phyloP scores from a whole-genome alignment of 2,888 invertebrate species.

The Stratiomys singularior region DNA sequence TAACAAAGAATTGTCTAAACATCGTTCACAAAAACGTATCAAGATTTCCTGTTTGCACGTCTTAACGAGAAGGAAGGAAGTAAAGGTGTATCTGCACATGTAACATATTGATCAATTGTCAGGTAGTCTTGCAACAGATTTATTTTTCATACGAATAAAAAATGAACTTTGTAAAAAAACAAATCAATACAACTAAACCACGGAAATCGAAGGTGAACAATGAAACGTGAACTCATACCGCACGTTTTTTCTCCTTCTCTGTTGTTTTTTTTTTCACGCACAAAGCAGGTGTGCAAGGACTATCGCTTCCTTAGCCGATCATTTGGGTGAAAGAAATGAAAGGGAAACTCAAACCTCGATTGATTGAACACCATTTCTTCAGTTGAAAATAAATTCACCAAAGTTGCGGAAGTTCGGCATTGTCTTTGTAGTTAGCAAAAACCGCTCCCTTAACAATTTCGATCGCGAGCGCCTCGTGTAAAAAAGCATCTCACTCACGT shows the following conservation, averaged over 20 bases:
- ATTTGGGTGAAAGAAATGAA: background rate
- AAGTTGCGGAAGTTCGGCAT: background rate
- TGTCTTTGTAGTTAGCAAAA: conserved; percentile 1
- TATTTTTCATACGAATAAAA: background rate
- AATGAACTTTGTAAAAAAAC: background rate
- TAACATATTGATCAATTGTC: background rate
- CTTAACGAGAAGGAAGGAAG: background rate
- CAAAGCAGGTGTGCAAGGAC: background rate
- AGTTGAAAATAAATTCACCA: background rate
- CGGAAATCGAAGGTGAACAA: background rate
- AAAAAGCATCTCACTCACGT: background rate
- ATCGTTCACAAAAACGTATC: no score
- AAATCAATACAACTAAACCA: background rate
- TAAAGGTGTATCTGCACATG: background rate
- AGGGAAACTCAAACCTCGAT: background rate
- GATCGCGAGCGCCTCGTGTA: background rate
- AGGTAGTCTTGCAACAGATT: background rate
- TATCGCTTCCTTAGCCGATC: background rate
- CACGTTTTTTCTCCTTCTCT: background rate
- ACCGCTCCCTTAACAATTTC: background rate
- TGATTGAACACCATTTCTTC: background rate
- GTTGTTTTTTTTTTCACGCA: background rate
- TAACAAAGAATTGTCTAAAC: no score
- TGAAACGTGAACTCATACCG: background rate
- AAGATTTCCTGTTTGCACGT: background rate